Evolutionary conservation across 2,113 vertebrate species (phyloP).

Genomic region (Nothoprocta pentlandii): DNA sequence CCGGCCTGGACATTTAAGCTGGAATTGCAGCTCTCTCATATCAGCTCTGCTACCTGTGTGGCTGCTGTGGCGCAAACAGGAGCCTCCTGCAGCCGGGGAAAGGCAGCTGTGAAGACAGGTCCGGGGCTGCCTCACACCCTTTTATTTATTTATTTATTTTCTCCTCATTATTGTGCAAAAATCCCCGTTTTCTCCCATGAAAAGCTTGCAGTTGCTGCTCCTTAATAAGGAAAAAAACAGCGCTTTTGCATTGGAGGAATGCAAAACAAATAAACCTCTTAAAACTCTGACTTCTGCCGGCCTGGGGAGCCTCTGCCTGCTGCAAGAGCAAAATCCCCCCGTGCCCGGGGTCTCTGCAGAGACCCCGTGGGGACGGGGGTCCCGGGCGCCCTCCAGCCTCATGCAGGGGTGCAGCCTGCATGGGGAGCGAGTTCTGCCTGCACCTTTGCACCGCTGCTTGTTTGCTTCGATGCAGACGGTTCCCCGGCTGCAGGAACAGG

Average conservation of each 20-base stretch:
- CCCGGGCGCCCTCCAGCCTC: fast-evolving
- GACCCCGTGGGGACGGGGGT: neutral
- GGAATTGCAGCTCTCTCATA: neutral
- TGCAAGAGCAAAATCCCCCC: no score
- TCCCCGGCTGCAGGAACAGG: no score
- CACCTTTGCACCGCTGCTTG: fast-evolving
- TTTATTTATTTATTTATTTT: no score
- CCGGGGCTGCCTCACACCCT: neutral
- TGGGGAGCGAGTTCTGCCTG: neutral
- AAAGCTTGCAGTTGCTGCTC: neutral
- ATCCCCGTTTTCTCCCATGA: neutral
- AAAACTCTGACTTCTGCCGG: neutral
- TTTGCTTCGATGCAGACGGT: neutral
- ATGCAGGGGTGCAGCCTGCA: fast-evolving
- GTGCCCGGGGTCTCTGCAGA: neutral
- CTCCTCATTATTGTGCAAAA: neutral
- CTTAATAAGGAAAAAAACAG: neutral
- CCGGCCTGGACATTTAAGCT: neutral
- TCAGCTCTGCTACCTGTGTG: neutral
- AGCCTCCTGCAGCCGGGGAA: no score
- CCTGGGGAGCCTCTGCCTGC: neutral
- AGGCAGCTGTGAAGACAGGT: neutral
- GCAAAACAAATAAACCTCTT: neutral
- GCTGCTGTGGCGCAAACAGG: neutral
- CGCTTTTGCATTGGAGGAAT: neutral